Evolutionary conservation across 1,140 invertebrate species (phyloP).

Genomic region (Heliconius hermathena): DNA sequence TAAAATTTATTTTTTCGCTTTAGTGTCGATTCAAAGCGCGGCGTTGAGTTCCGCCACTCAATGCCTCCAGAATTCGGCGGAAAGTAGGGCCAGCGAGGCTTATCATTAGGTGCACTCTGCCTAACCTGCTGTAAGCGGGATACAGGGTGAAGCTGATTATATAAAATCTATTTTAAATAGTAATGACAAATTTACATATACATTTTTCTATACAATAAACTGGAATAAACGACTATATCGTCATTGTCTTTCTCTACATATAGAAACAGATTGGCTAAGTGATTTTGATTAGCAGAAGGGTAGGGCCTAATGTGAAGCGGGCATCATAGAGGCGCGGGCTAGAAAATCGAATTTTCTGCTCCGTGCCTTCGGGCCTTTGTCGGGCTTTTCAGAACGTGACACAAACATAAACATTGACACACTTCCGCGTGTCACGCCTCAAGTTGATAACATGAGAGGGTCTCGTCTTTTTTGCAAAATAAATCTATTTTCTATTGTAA

Average conservation of each 20-base stretch:
- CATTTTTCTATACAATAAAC: background rate
- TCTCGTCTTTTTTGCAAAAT: slow-evolving; percentile 1
- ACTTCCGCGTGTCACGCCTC: slow-evolving; percentile 14
- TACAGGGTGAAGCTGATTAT: no score
- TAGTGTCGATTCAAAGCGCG: no score
- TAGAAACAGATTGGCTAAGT: slow-evolving; percentile 61
- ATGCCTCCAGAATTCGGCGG: no score
- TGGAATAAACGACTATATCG: background rate
- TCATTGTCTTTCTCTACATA: background rate
- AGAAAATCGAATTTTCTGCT: slow-evolving; percentile 80
- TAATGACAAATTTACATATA: no score
- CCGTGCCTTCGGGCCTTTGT: slow-evolving; percentile 64
- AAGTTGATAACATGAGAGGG: background rate
- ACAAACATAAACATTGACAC: slow-evolving; percentile 55
- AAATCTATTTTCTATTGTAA: background rate
- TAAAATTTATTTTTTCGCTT: no score
- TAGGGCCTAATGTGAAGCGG: slow-evolving; percentile 63
- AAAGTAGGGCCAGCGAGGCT: no score
- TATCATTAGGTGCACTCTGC: no score
- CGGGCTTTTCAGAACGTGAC: slow-evolving; percentile 70
- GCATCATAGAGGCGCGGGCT: slow-evolving; percentile 67
- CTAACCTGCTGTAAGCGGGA: no score
- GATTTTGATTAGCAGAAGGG: slow-evolving; percentile 75
- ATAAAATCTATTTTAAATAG: no score
- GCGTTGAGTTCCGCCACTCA: no score